Evolutionary conservation across 2,888 invertebrate species (phyloP).

Genomic region (Phengaris arion): DNA sequence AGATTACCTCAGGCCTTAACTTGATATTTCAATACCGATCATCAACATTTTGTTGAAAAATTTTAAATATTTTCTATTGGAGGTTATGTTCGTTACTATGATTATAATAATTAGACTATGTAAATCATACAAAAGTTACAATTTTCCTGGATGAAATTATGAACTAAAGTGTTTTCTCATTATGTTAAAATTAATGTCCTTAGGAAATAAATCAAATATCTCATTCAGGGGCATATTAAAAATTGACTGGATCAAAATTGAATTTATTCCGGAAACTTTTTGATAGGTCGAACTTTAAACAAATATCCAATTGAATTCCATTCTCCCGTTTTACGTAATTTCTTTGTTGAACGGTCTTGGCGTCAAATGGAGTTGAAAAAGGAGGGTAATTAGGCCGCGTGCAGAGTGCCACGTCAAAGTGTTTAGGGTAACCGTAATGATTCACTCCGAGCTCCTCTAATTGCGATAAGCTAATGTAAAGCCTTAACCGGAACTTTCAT

Average conservation of each 20-base stretch:
- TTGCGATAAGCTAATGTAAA: conserved; percentile 28
- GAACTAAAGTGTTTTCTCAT: not conserved
- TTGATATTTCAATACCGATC: not conserved
- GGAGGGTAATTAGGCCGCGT: conserved; percentile 38
- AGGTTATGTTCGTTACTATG: too few relatives aligned
- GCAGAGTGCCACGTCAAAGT: conserved; percentile 31
- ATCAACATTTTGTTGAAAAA: not conserved
- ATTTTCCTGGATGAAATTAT: not conserved
- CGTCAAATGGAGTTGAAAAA: conserved; percentile 36
- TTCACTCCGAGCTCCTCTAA: conserved; percentile 21
- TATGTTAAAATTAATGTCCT: not conserved
- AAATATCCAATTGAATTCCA: conserved; percentile 30
- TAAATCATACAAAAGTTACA: too few relatives aligned
- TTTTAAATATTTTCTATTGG: too few relatives aligned
- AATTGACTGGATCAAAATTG: conserved; percentile 7
- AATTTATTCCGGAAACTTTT: not conserved
- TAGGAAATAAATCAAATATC: conserved; percentile 11
- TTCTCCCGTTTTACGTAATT: conserved; percentile 36
- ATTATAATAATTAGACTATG: too few relatives aligned
- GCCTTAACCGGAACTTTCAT: conserved; percentile 12
- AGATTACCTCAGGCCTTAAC: conserved; percentile 16
- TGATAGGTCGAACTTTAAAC: conserved; percentile 25
- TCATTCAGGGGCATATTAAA: conserved; percentile 15
- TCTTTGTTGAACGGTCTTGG: conserved; percentile 35
- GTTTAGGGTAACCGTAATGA: conserved; percentile 30